These are phyloP conservation scores for Parauchenoglanis punctatus DNA, from an alignment of 2,797 vertebrate genomes.

Conservation along the genomic window DNA sequence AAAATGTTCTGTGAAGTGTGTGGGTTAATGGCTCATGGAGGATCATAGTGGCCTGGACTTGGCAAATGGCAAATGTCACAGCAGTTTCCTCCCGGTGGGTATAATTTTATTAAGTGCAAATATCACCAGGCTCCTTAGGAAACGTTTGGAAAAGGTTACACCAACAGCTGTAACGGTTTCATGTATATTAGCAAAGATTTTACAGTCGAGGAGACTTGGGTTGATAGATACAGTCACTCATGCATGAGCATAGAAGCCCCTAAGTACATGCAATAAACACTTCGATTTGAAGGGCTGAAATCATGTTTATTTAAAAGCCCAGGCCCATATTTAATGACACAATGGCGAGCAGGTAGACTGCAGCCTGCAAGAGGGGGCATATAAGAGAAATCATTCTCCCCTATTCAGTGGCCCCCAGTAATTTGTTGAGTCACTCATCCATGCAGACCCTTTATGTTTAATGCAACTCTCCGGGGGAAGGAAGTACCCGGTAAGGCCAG, in stretches of 20 bases:
- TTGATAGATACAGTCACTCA: constrained; percentile 78
- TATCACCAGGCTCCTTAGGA: constrained; percentile 85
- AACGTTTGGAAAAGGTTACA: constrained; percentile 81
- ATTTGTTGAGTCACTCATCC: constrained; percentile 88
- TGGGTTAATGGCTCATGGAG: constrained; percentile 80
- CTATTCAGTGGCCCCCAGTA: constrained; percentile 79
- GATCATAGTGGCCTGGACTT: constrained; percentile 77
- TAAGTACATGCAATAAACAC: constrained; percentile 80
- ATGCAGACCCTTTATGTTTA: constrained; percentile 85
- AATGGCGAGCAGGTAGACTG: constrained; percentile 62
- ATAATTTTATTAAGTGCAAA: constrained; percentile 89
- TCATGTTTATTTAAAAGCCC: constrained; percentile 85
- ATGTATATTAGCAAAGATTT: constrained; percentile 78
- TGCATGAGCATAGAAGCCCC: constrained; percentile 72
- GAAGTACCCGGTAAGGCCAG: constrained; percentile 51
- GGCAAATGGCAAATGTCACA: constrained; percentile 88
- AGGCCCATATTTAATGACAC: constrained; percentile 73
- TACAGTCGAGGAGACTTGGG: constrained; percentile 67
- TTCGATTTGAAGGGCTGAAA: constrained; percentile 65
- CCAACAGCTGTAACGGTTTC: constrained; percentile 82
- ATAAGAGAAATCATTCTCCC: constrained; percentile 71
- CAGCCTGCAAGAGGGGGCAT: constrained; percentile 65
- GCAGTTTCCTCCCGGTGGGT: constrained; percentile 85
- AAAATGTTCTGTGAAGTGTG: constrained; percentile 56
- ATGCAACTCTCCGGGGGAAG: constrained; percentile 76